Percentiles rank a stretch among this genome's conserved stretches.
These are phyloP conservation scores for Pteropus rufus DNA, from an alignment of 2,797 vertebrate species.

Conservation along the genomic window DNA sequence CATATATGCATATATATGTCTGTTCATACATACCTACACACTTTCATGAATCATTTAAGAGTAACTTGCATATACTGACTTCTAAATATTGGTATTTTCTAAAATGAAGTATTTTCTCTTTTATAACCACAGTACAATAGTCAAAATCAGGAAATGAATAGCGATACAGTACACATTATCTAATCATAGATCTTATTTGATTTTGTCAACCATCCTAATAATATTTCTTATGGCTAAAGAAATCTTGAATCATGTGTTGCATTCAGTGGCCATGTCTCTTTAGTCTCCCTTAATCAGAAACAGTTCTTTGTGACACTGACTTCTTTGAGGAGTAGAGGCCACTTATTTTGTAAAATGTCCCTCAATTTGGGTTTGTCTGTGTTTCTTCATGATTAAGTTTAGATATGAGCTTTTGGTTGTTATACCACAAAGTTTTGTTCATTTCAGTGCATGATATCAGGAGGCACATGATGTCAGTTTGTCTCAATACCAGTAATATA, in stretches of 20 bases:
- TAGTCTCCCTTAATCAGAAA: not conserved
- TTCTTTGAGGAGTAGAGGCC: not conserved
- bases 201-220: not conserved
- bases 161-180: not conserved
- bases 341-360: not conserved
- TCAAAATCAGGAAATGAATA: not conserved
- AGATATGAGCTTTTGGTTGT: no score
- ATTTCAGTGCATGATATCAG: not conserved
- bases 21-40: not conserved
- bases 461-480: not conserved
- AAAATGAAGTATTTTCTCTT: not conserved
- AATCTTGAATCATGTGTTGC: not conserved
- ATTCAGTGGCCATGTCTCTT: not conserved
- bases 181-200: not conserved
- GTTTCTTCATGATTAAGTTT: not conserved
- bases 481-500: not conserved
- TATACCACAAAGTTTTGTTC: not conserved
- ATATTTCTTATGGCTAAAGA: not conserved
- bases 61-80: not conserved
- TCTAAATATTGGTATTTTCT: not conserved
- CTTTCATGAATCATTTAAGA: not conserved
- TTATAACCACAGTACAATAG: not conserved
- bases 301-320: not conserved
- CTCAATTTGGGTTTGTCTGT: not conserved
- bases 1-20: not conserved